Evolutionary conservation across 2,888 invertebrate species (phyloP), one percentile per base, ranked within the genome.

Genomic region (Xestia c-nigrum): DNA sequence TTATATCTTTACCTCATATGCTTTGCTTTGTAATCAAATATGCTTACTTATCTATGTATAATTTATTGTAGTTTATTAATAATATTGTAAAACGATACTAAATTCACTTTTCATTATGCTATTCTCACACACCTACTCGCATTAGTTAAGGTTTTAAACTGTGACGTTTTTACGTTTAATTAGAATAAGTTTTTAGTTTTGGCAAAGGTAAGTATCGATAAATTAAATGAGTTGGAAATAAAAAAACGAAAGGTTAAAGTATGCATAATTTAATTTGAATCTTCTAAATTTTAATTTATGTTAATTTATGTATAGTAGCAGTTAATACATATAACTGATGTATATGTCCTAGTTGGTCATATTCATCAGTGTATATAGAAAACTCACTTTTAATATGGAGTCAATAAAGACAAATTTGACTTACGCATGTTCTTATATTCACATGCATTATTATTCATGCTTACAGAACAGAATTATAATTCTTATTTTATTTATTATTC

Each of bases 1-100:
- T 59, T 16, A 31, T 0, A 57, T 57, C 5, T 24, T 59, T 21
- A 57, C 5, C 43, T 24, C 16, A 21, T 63, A 64, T 55, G 55
- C 64, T 65, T 14, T 38, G 81, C 72, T 83, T 63, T 73, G 7
- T 67, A 67, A 73, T 71, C n/a, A 63, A 66, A 63, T 55, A 40
- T 12, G 72, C 69, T 61, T 0, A 38, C 68, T 19, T 55, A 69
- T 61, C 2, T 57, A 19, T 52, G 19, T 68, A 55, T 59, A 57
- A 50, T 68, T 55, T 63, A 40, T 47, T 24, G 21, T 80, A 64
- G 10, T 76, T 16, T 46, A 57, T 55, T 63, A 52, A 31, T 52
- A 2, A 55, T 24, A 66, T 52, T 46, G 6, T 52, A 64, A 40
- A 46, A 52, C 59, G n/a, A 10, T 16, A 69, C 19, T 83, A 55